Evolutionary conservation across 2,113 vertebrate genomes (phyloP), one percentile per base, ranked within the genome.

Genomic region (Oceanodroma tethys): DNA sequence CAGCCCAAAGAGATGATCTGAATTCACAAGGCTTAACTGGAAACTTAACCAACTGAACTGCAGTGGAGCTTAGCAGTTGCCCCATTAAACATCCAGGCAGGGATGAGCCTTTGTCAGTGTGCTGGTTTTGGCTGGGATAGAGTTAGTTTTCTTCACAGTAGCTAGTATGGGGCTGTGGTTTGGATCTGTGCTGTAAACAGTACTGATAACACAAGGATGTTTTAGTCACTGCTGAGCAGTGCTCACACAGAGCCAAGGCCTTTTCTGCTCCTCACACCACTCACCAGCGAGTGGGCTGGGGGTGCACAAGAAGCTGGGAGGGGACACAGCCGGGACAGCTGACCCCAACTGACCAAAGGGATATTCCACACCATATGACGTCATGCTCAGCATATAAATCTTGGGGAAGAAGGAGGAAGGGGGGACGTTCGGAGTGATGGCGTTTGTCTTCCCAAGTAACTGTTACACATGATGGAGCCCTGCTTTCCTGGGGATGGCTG

Each of bases 401-500:
- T 36, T 13, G 58, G 34, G 14, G 58, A 36, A 59, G 34, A 36
- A 59, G 34, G 6, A 59, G 4, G 22, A 14, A 59, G 5, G 4
- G 34, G 21, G 22, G 14, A 59, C 3, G 1, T 36, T 36, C 0
- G 9, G 21, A 59, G 14, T 11, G 22, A 59, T 25, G 34, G 34
- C 4, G 1, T 36, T 59, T 25, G 9, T 36, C 34, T 59, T 36
- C 58, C 34, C 58, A 36, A 25, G 34, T 59, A 5, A 36, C 21
- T 0, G 0, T 36, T 16, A 23, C 9, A 1, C 1, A 0, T 36
- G 58, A 59, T 3, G 21, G 34, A 36, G 21, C 34, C 34, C 58
- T n/a, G 34, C 58, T 59, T 23, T 59, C 58, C 58, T 59, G 58
- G 14, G 36, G 34, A 59, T 16, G 21, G 34, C 58, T 59, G 58